Percentiles rank a stretch among this genome's conserved stretches.
phyloP scores from a whole-genome alignment of 2,113 vertebrate genomes.

The Lepus timidus region DNA sequence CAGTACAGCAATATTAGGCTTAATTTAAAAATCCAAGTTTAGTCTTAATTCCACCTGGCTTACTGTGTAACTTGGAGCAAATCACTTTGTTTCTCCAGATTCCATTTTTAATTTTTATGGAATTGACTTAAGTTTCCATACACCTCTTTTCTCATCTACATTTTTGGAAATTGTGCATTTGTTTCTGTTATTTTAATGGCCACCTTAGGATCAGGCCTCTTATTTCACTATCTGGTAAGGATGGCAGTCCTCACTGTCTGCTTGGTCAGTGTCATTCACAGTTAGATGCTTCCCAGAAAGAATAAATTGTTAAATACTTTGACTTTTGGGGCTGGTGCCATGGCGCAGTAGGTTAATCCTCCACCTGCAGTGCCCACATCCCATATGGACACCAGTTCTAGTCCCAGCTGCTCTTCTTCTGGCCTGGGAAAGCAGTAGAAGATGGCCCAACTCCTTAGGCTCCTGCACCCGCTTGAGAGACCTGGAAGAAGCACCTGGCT shows the following conservation, averaged over 20 bases:
- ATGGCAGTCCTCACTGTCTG: neutral
- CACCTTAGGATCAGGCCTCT: neutral
- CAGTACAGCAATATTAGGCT: neutral
- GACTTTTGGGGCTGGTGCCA: no score
- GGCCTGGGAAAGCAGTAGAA: no score
- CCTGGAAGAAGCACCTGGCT: no score
- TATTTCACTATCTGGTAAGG: neutral
- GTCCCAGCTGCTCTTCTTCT: no score
- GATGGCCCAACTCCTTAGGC: no score
- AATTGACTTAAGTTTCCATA: neutral
- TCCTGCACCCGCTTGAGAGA: no score
- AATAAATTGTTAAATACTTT: slow-evolving; percentile 3
- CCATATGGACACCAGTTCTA: no score
- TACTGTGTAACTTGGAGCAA: neutral
- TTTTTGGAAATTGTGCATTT: neutral
- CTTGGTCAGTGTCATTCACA: neutral
- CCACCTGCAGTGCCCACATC: no score
- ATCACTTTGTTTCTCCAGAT: neutral
- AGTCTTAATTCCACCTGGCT: neutral
- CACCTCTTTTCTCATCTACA: neutral
- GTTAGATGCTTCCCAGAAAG: neutral
- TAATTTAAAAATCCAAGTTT: slow-evolving; percentile 15
- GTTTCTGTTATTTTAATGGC: neutral
- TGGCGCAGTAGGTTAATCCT: no score
- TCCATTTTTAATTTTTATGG: neutral